A percentile compares a stretch with the other conserved stretches of the same genome.
Evolutionary conservation across 2,888 invertebrate species (phyloP).

Genomic region (Drosophila paranaensis): DNA sequence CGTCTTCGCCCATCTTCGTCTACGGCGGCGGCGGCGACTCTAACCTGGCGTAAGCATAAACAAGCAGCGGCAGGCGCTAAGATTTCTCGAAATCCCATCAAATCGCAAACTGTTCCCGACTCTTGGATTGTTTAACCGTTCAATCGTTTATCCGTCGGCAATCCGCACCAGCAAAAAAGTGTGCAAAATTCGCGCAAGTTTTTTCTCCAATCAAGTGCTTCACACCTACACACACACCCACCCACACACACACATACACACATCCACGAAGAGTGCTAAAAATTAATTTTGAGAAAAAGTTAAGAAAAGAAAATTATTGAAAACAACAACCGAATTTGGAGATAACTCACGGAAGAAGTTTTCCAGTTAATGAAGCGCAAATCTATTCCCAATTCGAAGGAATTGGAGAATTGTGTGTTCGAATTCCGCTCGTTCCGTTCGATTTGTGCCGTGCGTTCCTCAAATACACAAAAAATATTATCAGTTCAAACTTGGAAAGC

Average conservation of each 20-base stretch:
- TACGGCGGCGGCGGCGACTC: conserved; percentile 28
- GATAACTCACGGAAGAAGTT: conserved; percentile 22
- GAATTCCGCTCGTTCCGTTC: conserved; percentile 12
- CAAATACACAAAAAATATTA: conserved; percentile 54
- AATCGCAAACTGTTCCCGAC: conserved; percentile 40
- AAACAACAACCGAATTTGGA: conserved; percentile 27
- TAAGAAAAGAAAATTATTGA: conserved; percentile 3
- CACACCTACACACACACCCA: conserved; percentile 3
- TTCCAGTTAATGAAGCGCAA: conserved; percentile 30
- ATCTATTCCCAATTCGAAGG: conserved; percentile 32
- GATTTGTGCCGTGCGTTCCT: conserved; percentile 42
- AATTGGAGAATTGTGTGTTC: conserved; percentile 37
- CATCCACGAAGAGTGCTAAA: conserved; percentile 1
- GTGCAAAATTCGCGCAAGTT: conserved; percentile 24
- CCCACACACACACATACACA: conserved; percentile 13
- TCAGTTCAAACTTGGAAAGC: conserved; percentile 64
- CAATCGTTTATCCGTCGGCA: conserved; percentile 62
- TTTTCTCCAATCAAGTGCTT: conserved; percentile 19
- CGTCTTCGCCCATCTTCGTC: conserved; percentile 8
- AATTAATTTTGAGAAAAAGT: conserved; percentile 10
- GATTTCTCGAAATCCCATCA: conserved; percentile 27
- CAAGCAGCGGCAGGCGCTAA: conserved; percentile 45
- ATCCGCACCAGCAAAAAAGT: conserved; percentile 29
- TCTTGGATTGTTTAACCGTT: conserved; percentile 30
- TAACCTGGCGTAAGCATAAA: conserved; percentile 41